phyloP scores from a whole-genome alignment of 2,888 invertebrate species.

The Caenorhabditis angaria region DNA sequence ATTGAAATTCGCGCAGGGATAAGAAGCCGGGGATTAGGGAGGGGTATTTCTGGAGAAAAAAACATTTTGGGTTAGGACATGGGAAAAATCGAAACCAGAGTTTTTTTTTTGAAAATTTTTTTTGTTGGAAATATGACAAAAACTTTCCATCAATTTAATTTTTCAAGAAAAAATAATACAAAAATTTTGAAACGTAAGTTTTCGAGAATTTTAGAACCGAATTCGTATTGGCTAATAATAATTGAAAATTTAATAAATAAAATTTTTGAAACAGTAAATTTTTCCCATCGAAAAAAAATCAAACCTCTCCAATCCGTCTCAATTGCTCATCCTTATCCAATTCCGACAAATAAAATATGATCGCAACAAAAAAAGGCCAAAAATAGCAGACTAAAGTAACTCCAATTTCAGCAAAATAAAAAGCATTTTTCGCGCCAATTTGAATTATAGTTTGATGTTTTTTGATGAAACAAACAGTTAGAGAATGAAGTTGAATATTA shows the following conservation, averaged over 20 bases:
- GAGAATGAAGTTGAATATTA: slow-evolving; percentile 11
- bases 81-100: too few relatives aligned
- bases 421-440: not conserved
- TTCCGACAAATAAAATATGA: not conserved
- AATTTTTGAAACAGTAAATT: too few relatives aligned
- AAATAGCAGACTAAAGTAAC: not conserved
- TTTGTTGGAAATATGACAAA: too few relatives aligned
- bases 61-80: too few relatives aligned
- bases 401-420: not conserved
- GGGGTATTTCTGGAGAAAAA: slow-evolving; percentile 6
- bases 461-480: slow-evolving; percentile 17
- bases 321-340: slow-evolving; percentile 6
- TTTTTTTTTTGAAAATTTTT: too few relatives aligned
- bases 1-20: slow-evolving; percentile 13
- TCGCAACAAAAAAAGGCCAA: not conserved
- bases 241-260: too few relatives aligned
- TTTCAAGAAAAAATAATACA: too few relatives aligned
- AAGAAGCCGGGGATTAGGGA: not conserved
- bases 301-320: not conserved
- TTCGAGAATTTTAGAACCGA: too few relatives aligned
- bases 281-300: not conserved
- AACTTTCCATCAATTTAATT: too few relatives aligned
- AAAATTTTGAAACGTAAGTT: too few relatives aligned
- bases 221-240: too few relatives aligned
- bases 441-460: slow-evolving; percentile 17